These are phyloP conservation scores for Danionella cerebrum DNA, from an alignment of 2,113 vertebrate genomes.

Conservation along the genomic window DNA sequence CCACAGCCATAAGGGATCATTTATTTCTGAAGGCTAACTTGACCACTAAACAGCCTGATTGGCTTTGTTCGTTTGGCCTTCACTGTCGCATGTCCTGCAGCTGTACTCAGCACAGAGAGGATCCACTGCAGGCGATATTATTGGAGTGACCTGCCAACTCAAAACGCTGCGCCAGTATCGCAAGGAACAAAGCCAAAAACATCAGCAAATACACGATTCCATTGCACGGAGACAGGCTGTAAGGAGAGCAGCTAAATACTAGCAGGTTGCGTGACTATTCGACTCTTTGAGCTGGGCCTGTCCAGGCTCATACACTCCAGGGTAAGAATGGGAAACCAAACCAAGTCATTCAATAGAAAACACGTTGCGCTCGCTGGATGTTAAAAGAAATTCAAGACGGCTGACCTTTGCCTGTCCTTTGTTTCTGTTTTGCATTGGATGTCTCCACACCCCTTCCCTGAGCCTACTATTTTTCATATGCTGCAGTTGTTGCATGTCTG, in stretches of 20 bases:
- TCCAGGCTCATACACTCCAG: constrained; percentile 58
- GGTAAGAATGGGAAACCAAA: constrained; percentile 65
- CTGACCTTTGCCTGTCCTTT: constrained; percentile 59
- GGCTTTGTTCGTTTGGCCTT: constrained; percentile 48
- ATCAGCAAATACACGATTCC: constrained; percentile 57
- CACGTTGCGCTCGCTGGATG: constrained; percentile 58
- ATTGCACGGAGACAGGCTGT: constrained; percentile 53
- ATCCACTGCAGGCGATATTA: constrained; percentile 7
- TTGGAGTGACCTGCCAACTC: constrained; percentile 16
- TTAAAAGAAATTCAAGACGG: constrained; percentile 61
- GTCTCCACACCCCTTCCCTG: constrained; percentile 46
- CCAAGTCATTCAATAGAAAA: constrained; percentile 65
- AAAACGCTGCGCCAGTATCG: constrained; percentile 26
- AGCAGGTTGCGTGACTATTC: constrained; percentile 68
- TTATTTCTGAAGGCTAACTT: background rate
- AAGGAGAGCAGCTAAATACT: constrained; percentile 60
- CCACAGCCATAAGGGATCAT: background rate
- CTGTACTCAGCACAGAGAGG: constrained; percentile 20
- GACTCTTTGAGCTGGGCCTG: constrained; percentile 25
- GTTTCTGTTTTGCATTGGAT: constrained; percentile 61
- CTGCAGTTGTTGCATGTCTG: constrained; percentile 35
- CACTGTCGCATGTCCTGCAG: constrained; percentile 43
- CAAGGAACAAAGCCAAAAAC: constrained; percentile 52
- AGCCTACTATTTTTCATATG: constrained; percentile 38
- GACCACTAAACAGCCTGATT: background rate